A percentile compares a stretch with the other conserved stretches of the same genome.
phyloP scores from a whole-genome alignment of 2,113 vertebrate genomes.

The Bubalus kerabau region DNA sequence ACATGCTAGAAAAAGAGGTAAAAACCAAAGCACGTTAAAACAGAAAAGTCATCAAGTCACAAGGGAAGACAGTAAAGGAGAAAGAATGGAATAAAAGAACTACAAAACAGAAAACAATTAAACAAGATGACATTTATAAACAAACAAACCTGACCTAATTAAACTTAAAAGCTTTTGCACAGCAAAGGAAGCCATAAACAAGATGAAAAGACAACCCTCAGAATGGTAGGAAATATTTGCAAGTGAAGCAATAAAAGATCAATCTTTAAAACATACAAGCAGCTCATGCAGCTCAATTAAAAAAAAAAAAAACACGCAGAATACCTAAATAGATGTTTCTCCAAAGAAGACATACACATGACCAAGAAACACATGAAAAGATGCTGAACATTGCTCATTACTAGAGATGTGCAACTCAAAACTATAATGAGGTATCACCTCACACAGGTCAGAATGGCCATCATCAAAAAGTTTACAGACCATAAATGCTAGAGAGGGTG shows the following conservation, averaged over 20 bases:
- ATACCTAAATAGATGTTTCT: too few species aligned
- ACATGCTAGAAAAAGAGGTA: not conserved
- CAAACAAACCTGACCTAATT: not conserved
- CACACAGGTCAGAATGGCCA: not conserved
- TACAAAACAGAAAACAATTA: not conserved
- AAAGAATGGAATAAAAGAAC: not conserved
- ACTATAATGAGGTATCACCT: too few species aligned
- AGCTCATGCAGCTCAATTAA: not conserved
- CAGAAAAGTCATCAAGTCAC: not conserved
- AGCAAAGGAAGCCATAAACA: not conserved
- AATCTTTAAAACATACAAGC: not conserved
- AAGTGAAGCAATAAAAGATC: not conserved
- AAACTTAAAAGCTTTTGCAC: not conserved
- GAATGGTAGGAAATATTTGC: not conserved
- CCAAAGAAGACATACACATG: too few species aligned
- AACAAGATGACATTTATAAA: not conserved
- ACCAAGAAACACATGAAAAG: too few species aligned
- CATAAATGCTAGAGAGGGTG: not conserved
- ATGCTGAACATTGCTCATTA: too few species aligned
- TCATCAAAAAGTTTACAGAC: not conserved
- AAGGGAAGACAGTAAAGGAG: not conserved
- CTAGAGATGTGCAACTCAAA: too few species aligned
- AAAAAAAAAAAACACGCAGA: too few species aligned
- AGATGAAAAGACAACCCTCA: not conserved
- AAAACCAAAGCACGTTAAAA: not conserved